These are phyloP conservation scores for Clarias pachynema DNA, from an alignment of 2,797 vertebrate species.

Conservation along the genomic window DNA sequence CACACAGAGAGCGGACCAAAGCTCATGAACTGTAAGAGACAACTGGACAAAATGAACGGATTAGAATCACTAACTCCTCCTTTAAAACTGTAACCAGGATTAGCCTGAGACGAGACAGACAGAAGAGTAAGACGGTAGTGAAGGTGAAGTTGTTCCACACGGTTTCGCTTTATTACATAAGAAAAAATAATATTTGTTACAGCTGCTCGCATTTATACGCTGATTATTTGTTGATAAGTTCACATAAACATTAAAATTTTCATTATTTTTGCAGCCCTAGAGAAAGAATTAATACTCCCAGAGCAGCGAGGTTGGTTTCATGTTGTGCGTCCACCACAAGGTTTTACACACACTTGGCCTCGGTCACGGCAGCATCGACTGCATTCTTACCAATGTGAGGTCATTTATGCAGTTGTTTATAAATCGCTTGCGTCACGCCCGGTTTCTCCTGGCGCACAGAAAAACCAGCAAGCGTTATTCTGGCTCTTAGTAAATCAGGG, in stretches of 20 bases:
- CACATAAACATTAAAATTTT: not conserved
- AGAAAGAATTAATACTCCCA: conserved; percentile 1
- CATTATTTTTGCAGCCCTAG: not conserved
- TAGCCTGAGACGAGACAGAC: not conserved
- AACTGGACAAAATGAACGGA: too few species aligned
- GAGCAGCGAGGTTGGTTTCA: not conserved
- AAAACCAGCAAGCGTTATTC: not conserved
- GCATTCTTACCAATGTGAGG: not conserved
- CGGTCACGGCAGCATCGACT: not conserved
- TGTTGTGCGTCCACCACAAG: not conserved
- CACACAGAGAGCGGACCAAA: too few species aligned
- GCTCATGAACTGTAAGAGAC: too few species aligned
- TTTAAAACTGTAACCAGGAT: too few species aligned
- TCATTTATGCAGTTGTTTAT: not conserved
- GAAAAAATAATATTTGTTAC: conserved; percentile 11
- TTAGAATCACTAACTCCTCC: too few species aligned
- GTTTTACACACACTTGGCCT: not conserved
- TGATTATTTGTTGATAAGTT: not conserved
- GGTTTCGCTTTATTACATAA: not conserved
- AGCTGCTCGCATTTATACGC: not conserved
- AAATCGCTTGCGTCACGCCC: not conserved
- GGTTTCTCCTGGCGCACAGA: not conserved
- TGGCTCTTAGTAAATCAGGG: conserved; percentile 29
- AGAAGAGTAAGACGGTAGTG: not conserved
- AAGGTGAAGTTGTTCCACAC: conserved; percentile 5